phyloP scores from a whole-genome alignment of 2,888 invertebrate species.

The Drosophila helvetica region DNA sequence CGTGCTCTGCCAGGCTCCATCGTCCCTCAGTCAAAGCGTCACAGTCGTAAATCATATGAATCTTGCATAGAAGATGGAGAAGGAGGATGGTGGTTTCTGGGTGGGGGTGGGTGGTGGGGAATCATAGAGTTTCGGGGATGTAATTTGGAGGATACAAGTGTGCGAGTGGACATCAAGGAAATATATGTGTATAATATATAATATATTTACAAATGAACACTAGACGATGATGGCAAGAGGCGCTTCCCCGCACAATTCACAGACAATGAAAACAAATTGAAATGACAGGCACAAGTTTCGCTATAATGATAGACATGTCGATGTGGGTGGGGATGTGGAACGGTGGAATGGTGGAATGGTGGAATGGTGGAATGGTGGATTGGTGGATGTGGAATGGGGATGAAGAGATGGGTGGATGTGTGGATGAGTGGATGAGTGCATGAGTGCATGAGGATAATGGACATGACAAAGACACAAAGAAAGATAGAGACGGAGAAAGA shows the following conservation, averaged over 20 bases:
- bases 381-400: slow-evolving; percentile 3
- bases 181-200: slow-evolving; percentile 28
- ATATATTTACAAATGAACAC: slow-evolving; percentile 32
- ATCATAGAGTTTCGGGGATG: slow-evolving; percentile 17
- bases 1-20: not conserved
- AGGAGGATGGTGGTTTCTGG: slow-evolving; percentile 1
- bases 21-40: not conserved
- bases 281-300: slow-evolving; percentile 31
- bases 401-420: not conserved
- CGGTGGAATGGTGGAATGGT: not conserved
- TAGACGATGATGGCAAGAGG: slow-evolving; percentile 1
- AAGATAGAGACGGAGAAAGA: not conserved
- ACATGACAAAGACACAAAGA: slow-evolving; percentile 27
- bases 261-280: slow-evolving; percentile 30
- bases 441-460: slow-evolving; percentile 36
- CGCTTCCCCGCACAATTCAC: slow-evolving; percentile 17
- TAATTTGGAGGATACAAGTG: slow-evolving; percentile 38
- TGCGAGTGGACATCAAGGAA: slow-evolving; percentile 35
- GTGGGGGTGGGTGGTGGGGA: not conserved
- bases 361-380: slow-evolving; percentile 4
- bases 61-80: slow-evolving; percentile 67
- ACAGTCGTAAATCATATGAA: slow-evolving; percentile 52
- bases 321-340: slow-evolving; percentile 11
- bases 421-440: slow-evolving; percentile 15
- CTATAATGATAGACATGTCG: slow-evolving; percentile 23